A percentile compares a stretch with the other conserved stretches of the same genome.
Evolutionary conservation across 2,797 vertebrate species (phyloP).

Genomic region (Heterohyrax brucei): DNA sequence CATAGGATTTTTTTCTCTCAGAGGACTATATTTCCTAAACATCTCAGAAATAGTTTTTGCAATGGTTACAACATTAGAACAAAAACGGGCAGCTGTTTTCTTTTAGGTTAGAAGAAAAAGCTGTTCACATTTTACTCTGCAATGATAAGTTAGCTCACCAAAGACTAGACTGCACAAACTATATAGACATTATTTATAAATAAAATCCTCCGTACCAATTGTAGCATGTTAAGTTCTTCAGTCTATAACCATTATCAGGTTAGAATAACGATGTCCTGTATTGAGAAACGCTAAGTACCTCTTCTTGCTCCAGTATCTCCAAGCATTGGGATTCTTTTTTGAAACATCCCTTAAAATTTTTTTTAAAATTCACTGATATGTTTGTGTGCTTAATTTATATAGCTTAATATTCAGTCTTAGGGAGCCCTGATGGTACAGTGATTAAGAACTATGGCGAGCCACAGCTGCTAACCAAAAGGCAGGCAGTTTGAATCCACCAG

Average conservation of each 20-base stretch:
- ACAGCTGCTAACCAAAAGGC: too few relatives aligned
- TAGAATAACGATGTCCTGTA: not conserved
- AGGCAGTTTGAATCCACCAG: too few relatives aligned
- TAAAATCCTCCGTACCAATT: not conserved
- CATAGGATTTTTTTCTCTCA: not conserved
- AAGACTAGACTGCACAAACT: not conserved
- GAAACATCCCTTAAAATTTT: not conserved
- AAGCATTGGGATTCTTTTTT: fast-evolving
- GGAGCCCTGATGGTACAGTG: too few relatives aligned
- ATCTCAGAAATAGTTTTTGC: constrained; percentile 26
- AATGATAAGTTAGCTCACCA: not conserved
- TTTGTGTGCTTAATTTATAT: not conserved
- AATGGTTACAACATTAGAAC: not conserved
- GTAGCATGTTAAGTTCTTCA: not conserved
- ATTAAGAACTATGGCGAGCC: too few relatives aligned
- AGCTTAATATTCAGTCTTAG: too few relatives aligned
- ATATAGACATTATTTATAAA: not conserved
- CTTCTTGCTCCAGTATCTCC: not conserved
- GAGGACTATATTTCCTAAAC: not conserved
- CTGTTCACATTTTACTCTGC: not conserved
- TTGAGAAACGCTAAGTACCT: not conserved
- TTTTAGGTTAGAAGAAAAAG: not conserved
- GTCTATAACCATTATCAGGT: not conserved
- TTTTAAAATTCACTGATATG: not conserved
- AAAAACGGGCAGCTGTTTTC: not conserved